phyloP scores from a whole-genome alignment of 2,888 invertebrate species.

The Meteorus colon region DNA sequence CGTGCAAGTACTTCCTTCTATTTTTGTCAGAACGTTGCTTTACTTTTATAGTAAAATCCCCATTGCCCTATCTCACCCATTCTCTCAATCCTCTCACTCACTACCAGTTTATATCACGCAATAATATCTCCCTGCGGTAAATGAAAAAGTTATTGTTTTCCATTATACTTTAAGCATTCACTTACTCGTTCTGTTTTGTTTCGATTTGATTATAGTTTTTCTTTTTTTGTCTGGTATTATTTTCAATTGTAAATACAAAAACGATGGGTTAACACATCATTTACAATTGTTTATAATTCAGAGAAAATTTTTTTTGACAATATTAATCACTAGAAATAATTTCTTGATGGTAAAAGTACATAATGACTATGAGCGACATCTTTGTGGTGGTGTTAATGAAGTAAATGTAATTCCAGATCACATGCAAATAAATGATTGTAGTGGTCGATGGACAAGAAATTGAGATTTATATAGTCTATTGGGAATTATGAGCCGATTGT shows the following conservation, averaged over 20 bases:
- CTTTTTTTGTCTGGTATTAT: not conserved
- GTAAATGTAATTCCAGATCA: not conserved
- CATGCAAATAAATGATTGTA: not conserved
- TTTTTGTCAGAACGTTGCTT: conserved; percentile 46
- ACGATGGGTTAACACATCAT: not conserved
- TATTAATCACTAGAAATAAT: no score
- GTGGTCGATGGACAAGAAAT: not conserved
- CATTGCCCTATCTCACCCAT: conserved; percentile 8
- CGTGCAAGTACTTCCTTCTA: conserved; percentile 35
- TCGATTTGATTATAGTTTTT: conserved; percentile 4
- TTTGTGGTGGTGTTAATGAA: not conserved
- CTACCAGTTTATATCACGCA: conserved; percentile 52
- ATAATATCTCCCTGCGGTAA: conserved; percentile 59
- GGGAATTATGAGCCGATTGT: not conserved
- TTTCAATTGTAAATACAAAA: conserved; percentile 24
- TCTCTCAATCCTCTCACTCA: not conserved
- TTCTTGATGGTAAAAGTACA: no score
- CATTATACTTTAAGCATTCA: conserved; percentile 49
- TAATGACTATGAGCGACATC: not conserved
- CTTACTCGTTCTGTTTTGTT: not conserved
- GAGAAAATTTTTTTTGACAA: no score
- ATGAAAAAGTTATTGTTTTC: conserved; percentile 63
- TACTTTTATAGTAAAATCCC: conserved; percentile 54
- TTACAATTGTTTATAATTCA: no score
- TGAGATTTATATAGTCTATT: not conserved